Conservation (phyloP, 2,888 invertebrate genomes). For the Hirtodrosophila cameraria region DNA sequence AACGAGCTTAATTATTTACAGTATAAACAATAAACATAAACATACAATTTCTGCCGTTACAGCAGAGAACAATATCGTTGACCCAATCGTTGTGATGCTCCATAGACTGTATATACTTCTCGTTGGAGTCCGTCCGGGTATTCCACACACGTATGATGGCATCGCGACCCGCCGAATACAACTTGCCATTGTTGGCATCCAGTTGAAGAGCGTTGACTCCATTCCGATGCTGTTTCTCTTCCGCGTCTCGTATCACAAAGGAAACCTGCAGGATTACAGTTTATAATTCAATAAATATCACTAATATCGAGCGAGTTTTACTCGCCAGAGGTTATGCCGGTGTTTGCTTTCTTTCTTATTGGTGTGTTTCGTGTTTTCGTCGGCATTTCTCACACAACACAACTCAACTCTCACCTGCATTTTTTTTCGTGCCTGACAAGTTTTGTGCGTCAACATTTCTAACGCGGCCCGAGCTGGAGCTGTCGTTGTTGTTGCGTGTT, state of each 20-base stretch:
- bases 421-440: constrained; percentile 84
- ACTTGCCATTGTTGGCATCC: constrained; percentile 92
- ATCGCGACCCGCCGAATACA: constrained; percentile 96
- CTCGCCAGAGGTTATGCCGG: no score
- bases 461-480: constrained; percentile 41
- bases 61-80: constrained; percentile 98
- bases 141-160: constrained; percentile 98
- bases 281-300: constrained; percentile 29
- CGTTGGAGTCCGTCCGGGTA: constrained; percentile 86
- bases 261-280: constrained; percentile 90
- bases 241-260: constrained; percentile 98
- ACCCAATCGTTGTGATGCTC: constrained; percentile 99
- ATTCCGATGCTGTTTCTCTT: constrained; percentile 96
- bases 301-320: no score
- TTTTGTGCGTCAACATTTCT: constrained; percentile 85
- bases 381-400: constrained; percentile 1
- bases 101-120: constrained; percentile 97
- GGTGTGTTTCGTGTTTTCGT: constrained; percentile 32
- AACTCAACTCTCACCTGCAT: constrained; percentile 86
- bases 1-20: not conserved
- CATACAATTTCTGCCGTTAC: constrained; percentile 96
- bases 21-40: no score
- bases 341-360: constrained; percentile 61
- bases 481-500: constrained; percentile 36
- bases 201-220: constrained; percentile 98